Evolutionary conservation across 2,113 vertebrate species (phyloP), one percentile per base, ranked within the genome.

Genomic region (Pachycephala philippinensis): DNA sequence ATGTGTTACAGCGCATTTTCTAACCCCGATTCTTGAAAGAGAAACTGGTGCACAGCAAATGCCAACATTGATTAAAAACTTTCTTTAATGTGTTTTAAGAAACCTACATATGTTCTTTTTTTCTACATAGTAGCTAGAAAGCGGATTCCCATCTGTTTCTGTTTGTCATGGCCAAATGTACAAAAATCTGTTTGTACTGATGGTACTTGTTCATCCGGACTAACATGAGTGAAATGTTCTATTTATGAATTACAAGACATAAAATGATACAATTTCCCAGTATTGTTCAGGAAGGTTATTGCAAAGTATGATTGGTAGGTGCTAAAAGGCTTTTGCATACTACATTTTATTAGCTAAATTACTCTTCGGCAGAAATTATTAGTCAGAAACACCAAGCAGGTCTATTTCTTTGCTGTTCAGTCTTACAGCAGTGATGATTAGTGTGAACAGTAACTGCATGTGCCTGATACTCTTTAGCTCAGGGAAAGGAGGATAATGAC

Each of bases 81-180:
- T 87, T 74, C 47, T 88, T 90, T 86, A 33, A 17, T 42, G 8
- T 88, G 59, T 89, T 91, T 85, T 94, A 85, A 94, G 78, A 93
- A 96, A 80, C 13, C 23, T 95, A 37, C 84, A 31, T 96, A 85
- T 93, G 84, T 84, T 95, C 18, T 30, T 50, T 72, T 61, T 45
- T 69, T 83, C 44, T n/a, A 52, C 13, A 15, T 52, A n/a, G 75
- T 72, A 91, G 70, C 66, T 93, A 72, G 42, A 66, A 72, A 86
- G 35, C 0, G 0, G 35, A 90, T 93, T 90, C 68, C 93, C 92
- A 86, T 95, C 79, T 96, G 90, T 77, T 94, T 90, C 54, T 90
- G 57, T 91, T 93, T 95, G 79, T 91, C 70, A 59, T 90, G 52
- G 52, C 75, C 82, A 95, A 85, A 91, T 90, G 91, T 88, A 93